Base-by-base conservation (phyloP, 2,797 vertebrate species). In the Urophycis tenuis region DNA sequence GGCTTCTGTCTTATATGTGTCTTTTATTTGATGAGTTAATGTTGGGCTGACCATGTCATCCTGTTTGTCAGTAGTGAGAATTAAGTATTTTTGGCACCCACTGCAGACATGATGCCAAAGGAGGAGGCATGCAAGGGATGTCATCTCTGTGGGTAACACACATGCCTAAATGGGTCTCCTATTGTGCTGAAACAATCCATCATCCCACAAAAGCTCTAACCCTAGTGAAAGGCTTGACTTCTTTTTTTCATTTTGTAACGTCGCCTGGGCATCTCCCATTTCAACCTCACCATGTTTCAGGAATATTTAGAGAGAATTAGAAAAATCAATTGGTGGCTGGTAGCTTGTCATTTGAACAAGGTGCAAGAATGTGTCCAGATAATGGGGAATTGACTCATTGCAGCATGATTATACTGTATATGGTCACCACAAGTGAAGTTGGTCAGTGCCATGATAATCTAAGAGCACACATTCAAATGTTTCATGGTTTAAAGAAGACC, bases 141-240 rank as follows among this genome's bases (percentile, higher is more conserved):
- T 81, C 79, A 78, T 82, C 81, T 85, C 85, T 79, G 80, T 1
- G 22, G 82, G 84, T 83, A 82, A 74, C 14, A 53, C 81, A 84
- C 86, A 87, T 87, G 84, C 84, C 82, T 78, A 77, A 77, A 60
- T 74, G 80, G 77, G 80, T 87, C 82, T 67, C 83, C 83, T 78
- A 81, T 80, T 77, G 83, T 79, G 81, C 77, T 33, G 34, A 78
- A 84, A 86, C 85, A 87, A 88, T 82, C 75, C 29, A 53, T 75
- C 11, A 2, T 77, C 80, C 82, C 75, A 67, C 60, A 25, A 67
- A 67, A 67, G 60, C 60, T 12, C 60, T 29, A 12, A 67, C 60
- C 60, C 60, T 29, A 29, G 25, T 67, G 60, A 67, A 67, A 67
- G 60, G 60, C 25, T 49, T 19, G 12, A 49, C 8, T 11, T 29